Conservation (phyloP, 2,797 vertebrate genomes). For the Pristis pectinata region DNA sequence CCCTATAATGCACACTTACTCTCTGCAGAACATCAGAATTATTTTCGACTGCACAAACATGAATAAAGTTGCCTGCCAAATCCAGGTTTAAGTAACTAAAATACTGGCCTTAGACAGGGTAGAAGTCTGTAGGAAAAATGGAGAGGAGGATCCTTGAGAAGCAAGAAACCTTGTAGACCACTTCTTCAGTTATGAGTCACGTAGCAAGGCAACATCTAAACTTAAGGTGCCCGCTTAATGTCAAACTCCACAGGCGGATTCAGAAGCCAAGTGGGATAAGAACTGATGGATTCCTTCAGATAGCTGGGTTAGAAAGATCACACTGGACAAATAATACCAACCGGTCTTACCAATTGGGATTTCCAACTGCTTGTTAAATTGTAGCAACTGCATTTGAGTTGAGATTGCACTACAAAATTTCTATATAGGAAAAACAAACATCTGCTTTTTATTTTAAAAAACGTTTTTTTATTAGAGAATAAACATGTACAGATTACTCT, state of each 20-base stretch:
- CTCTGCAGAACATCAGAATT: neutral
- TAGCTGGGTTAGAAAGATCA: neutral
- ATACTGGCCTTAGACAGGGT: neutral
- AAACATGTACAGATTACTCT: conserved; percentile 27
- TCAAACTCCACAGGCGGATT: too few species aligned
- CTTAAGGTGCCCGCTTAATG: neutral
- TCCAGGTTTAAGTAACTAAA: neutral
- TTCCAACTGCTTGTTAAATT: too few species aligned
- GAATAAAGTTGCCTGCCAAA: neutral
- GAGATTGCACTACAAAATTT: neutral
- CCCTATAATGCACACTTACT: neutral
- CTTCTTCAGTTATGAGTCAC: too few species aligned
- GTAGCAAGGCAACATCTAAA: neutral
- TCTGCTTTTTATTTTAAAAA: neutral
- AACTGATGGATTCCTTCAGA: neutral
- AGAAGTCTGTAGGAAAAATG: too few species aligned
- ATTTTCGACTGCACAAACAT: neutral
- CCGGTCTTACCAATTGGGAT: neutral
- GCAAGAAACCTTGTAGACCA: too few species aligned
- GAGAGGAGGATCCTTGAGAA: too few species aligned
- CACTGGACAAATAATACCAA: neutral
- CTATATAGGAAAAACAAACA: neutral
- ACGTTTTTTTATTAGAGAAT: neutral
- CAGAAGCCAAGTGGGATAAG: neutral
- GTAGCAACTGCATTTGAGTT: neutral